Evolutionary conservation across 1,140 invertebrate species (phyloP).

Genomic region (Artemia franciscana): DNA sequence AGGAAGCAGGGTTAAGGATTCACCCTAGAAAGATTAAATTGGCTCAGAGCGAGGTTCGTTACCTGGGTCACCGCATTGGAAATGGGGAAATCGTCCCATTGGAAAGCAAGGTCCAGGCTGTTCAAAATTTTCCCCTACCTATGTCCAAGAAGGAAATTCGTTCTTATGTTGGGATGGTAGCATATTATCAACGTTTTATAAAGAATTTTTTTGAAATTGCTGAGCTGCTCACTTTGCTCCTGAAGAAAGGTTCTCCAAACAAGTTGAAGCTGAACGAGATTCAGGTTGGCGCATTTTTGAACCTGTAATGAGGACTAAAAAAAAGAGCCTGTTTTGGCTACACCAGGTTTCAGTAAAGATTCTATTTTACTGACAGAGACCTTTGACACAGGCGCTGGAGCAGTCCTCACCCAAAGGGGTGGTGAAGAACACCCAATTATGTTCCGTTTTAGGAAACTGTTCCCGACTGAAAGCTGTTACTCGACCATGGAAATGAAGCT

Average conservation of each 20-base stretch:
- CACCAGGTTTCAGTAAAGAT: background rate
- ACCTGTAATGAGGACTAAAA: background rate
- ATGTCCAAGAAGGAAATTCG: conserved; percentile 19
- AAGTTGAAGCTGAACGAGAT: background rate
- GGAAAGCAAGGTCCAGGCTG: conserved; percentile 12
- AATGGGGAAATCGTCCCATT: conserved; percentile 12
- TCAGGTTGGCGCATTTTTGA: background rate
- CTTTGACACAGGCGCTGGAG: background rate
- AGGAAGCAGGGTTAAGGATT: conserved; percentile 12
- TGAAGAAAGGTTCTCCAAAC: conserved; percentile 9
- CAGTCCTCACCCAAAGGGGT: conserved; percentile 3
- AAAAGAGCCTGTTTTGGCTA: background rate
- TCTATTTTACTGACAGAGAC: conserved; percentile 3
- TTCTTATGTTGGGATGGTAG: conserved; percentile 22
- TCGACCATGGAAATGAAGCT: too few species aligned
- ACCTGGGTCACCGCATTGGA: conserved; percentile 13
- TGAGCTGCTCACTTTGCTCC: conserved; percentile 13
- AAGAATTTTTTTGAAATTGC: conserved; percentile 16
- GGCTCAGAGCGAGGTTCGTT: conserved; percentile 6
- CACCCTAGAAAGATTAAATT: conserved; percentile 13
- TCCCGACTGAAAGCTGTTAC: too few species aligned
- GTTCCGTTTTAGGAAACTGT: too few species aligned
- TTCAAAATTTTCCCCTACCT: conserved; percentile 14
- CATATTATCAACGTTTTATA: conserved; percentile 21
- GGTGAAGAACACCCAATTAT: too few species aligned